Percentiles rank a stretch among this genome's conserved stretches.
These are phyloP conservation scores for Iselma pallidipennis DNA, from an alignment of 2,888 invertebrate genomes.

Conservation along the genomic window DNA sequence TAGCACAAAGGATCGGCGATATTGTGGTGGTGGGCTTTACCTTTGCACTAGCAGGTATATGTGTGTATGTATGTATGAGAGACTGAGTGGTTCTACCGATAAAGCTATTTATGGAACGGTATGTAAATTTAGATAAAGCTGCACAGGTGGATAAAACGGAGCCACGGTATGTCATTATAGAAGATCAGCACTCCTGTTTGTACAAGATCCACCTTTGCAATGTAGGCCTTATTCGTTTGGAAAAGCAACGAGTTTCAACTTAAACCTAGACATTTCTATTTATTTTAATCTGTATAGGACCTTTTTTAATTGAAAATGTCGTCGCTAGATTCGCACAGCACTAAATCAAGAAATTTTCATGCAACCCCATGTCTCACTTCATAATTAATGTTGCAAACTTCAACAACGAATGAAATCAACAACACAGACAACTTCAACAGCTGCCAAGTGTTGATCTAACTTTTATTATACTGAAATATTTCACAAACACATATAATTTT, in stretches of 20 bases:
- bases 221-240: not conserved
- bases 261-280: constrained; percentile 3
- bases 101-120: constrained; percentile 38
- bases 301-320: constrained; percentile 24
- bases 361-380: not conserved
- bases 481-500: too few relatives aligned
- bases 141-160: constrained; percentile 39
- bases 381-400: too few relatives aligned
- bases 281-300: constrained; percentile 17
- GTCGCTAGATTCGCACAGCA: not conserved
- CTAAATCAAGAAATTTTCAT: not conserved
- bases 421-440: too few relatives aligned
- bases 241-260: not conserved
- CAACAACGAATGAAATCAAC: too few relatives aligned
- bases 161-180: constrained; percentile 37
- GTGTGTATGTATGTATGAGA: not conserved
- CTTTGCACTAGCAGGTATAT: not conserved
- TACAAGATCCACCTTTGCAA: constrained; percentile 25
- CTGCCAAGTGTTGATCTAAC: too few relatives aligned
- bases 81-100: constrained; percentile 18
- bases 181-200: constrained; percentile 33
- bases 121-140: constrained; percentile 38
- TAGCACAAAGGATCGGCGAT: constrained; percentile 10
- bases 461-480: too few relatives aligned
- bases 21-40: not conserved